These are phyloP conservation scores for Hyles euphorbiae DNA, from an alignment of 1,140 invertebrate species.

Conservation along the genomic window DNA sequence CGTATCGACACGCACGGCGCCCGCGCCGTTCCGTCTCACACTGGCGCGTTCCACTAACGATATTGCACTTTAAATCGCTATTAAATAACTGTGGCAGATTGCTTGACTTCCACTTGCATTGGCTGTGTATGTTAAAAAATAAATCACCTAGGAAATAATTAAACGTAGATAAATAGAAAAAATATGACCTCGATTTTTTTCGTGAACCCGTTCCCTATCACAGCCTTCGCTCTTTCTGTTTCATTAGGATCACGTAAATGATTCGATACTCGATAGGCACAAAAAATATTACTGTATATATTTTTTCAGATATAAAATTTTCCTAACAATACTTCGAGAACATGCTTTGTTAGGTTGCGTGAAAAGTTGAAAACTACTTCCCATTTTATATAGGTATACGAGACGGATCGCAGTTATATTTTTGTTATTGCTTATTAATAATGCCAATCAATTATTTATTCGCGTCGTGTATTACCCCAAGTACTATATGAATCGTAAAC, in stretches of 20 bases:
- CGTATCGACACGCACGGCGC: slow-evolving; percentile 36
- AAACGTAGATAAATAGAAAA: slow-evolving; percentile 3
- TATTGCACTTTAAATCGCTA: slow-evolving; percentile 29
- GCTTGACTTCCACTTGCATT: slow-evolving; percentile 12
- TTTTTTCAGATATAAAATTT: too few relatives aligned
- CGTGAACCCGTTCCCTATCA: slow-evolving; percentile 5
- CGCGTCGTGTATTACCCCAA: too few relatives aligned
- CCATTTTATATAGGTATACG: too few relatives aligned
- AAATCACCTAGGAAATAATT: slow-evolving; percentile 12
- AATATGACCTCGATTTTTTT: slow-evolving; percentile 8
- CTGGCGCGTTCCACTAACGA: slow-evolving; percentile 26
- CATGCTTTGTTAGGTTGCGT: too few relatives aligned
- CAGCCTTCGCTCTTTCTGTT: slow-evolving; percentile 17
- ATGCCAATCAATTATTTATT: too few relatives aligned
- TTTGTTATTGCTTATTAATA: too few relatives aligned
- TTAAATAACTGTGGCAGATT: slow-evolving; percentile 21
- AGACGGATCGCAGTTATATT: too few relatives aligned
- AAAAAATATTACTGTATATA: background rate
- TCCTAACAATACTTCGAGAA: too few relatives aligned
- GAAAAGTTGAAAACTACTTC: too few relatives aligned
- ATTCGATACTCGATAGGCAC: slow-evolving; percentile 1
- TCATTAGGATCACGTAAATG: slow-evolving; percentile 19
- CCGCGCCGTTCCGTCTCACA: slow-evolving; percentile 32
- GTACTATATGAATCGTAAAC: too few relatives aligned
- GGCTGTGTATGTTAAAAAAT: slow-evolving; percentile 4